These are phyloP conservation scores for Heliangelus exortis DNA, from an alignment of 2,797 vertebrate genomes.

Conservation along the genomic window DNA sequence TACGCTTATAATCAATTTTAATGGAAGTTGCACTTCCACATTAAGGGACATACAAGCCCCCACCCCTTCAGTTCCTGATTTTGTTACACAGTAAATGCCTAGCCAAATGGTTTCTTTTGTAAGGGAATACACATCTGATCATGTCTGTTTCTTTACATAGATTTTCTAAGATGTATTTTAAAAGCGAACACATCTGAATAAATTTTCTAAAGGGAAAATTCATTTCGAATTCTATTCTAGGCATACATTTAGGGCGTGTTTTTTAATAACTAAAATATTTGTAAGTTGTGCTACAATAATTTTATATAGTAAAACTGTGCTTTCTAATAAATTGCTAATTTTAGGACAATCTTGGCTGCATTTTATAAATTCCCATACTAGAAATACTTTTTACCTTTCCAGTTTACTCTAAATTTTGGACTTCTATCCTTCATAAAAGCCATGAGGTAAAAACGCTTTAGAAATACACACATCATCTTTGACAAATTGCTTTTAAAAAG, in stretches of 20 bases:
- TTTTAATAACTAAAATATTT: constrained; percentile 26
- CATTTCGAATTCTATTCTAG: not conserved
- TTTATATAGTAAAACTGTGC: not conserved
- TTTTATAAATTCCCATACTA: not conserved
- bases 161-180: constrained; percentile 9
- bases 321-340: not conserved
- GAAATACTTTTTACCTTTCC: not conserved
- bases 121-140: constrained; percentile 49
- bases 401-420: not conserved
- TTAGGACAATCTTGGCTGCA: not conserved
- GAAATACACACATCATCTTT: not conserved
- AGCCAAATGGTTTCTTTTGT: constrained; percentile 14
- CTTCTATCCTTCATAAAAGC: not conserved
- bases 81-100: constrained; percentile 21
- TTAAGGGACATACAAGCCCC: not conserved
- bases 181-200: constrained; percentile 6
- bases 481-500: constrained; percentile 27
- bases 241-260: not conserved
- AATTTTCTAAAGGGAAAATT: constrained; percentile 1
- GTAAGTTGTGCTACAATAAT: not conserved
- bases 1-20: constrained; percentile 35
- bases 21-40: not conserved
- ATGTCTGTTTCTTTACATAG: constrained; percentile 18
- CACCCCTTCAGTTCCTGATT: constrained; percentile 21
- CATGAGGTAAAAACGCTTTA: not conserved